These are phyloP conservation scores for Cryptus viduatorius DNA, from an alignment of 2,888 invertebrate genomes.

Conservation along the genomic window DNA sequence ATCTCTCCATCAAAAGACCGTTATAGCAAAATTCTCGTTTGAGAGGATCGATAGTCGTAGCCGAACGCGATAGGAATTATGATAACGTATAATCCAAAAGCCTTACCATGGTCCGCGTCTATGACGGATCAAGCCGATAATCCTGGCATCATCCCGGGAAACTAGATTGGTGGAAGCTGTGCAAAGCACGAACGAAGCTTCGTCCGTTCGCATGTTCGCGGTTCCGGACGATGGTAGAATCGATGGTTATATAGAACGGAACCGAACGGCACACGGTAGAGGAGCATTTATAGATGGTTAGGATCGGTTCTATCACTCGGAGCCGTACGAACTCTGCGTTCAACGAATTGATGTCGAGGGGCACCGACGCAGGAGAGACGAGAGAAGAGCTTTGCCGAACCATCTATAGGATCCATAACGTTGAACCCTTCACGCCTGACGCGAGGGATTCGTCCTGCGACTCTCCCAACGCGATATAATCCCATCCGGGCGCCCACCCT, in stretches of 20 bases:
- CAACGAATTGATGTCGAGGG: constrained; percentile 26
- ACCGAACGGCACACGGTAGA: constrained; percentile 15
- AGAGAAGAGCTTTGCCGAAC: constrained; percentile 26
- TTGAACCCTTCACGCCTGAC: constrained; percentile 45
- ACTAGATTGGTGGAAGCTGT: neutral
- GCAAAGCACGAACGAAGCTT: neutral
- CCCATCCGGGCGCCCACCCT: constrained; percentile 45
- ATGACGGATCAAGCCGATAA: constrained; percentile 63
- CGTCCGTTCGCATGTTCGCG: neutral
- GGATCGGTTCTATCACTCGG: constrained; percentile 48
- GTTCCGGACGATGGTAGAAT: neutral
- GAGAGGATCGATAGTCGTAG: neutral
- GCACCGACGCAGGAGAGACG: constrained; percentile 31
- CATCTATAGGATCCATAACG: constrained; percentile 17
- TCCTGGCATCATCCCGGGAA: constrained; percentile 69
- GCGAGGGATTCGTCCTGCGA: constrained; percentile 43
- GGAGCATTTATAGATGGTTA: constrained; percentile 50
- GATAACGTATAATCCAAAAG: neutral
- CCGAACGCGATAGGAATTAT: neutral
- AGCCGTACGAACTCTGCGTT: neutral
- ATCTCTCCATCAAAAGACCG: constrained; percentile 62
- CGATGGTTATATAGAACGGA: constrained; percentile 2
- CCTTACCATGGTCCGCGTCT: constrained; percentile 69
- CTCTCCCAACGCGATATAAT: constrained; percentile 57
- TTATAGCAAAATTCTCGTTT: neutral